Base-by-base conservation (phyloP, 2,797 vertebrate species). In the Tragopan temminckii region DNA sequence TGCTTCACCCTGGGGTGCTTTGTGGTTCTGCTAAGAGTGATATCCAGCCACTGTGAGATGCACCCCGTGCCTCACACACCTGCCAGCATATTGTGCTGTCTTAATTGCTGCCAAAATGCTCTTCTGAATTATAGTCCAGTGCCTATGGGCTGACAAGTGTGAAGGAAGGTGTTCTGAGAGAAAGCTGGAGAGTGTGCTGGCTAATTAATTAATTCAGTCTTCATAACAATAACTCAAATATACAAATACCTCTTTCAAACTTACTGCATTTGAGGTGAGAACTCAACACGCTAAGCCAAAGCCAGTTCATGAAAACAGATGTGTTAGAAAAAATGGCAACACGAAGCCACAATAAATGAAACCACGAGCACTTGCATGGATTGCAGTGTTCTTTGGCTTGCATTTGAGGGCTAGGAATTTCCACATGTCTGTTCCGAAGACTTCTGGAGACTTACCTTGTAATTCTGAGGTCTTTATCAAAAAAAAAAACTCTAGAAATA, bases 401-500 rank as follows among this genome's bases (percentile, higher is more conserved):
- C 36, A 16, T 74, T 89, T 61, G n/a, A 38, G 38, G 40, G 67
- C 63, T 79, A 63, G 63, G 63, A 69, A 52, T 95, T 93, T 85
- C 89, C 82, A 75, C 20, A 4, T 25, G 8, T 86, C 43, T 76
- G 35, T 76, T 80, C 38, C 78, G 45, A 71, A 80, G 36, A 46
- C 24, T 71, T 90, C 35, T 0, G 4, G 74, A 86, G 24, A 72
- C 59, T 40, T 72, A 25, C 59, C 88, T 83, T 89, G 67, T 88
- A 86, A 72, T 72, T 91, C 27, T 82, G 21, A 4, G 31, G 11
- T n/a, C 69, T 79, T 9, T 69, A 63, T 72, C 27, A 67, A 59
- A 91, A 52, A 29, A 48, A 89, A 85, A 67, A 24, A 29, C 35
- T 83, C 89, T 92, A 80, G 80, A 89, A 95, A 63, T 88, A 69